Base-by-base conservation (phyloP, 2,888 invertebrate species). In the Hemicrepidius hirtus region DNA sequence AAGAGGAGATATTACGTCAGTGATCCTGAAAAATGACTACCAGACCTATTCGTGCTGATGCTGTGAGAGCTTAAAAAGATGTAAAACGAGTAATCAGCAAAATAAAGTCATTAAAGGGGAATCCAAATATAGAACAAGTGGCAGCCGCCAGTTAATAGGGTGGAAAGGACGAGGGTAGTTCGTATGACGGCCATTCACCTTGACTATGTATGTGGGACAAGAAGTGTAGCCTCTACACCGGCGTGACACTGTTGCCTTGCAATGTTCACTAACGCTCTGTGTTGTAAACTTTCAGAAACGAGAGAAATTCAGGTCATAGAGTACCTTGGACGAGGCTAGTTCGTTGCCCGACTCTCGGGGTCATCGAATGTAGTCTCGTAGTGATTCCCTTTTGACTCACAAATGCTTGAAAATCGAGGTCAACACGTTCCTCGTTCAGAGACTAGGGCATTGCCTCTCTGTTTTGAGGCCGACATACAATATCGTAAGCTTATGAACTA, bases 381-480 rank as follows among this genome's bases (percentile, higher is more conserved):
- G 75, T 75, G 78, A 79, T 65, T 35, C 67, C 68, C 71, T 70
- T 68, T 67, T 71, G 68, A 74, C 74, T 77, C 76, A 79, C 79
- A 79, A 79, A 81, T 78, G 79, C 78, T 80, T 77, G 75, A 76
- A 44, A 81, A 85, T 84, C 85, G 85, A 85, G 84, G 85, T 82
- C 84, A 81, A 77, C 76, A 35, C 64, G 80, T 76, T 75, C 82
- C 84, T 76, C 62, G 80, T 16, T 20, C 24, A 46, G 84, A 86
- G 86, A 82, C 78, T 83, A 86, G 86, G 85, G 80, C 85, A 84
- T 85, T 86, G 86, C 82, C 86, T 86, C 80, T 78, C 79, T 77
- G 80, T 82, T 86, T 86, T 87, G 86, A 87, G 87, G 86, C 86
- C 86, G 85, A 79, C 80, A 76, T 75, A 80, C 71, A 74, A 68